These are phyloP conservation scores for Sylvilagus floridanus DNA, from an alignment of 2,797 vertebrate species.

Conservation along the genomic window DNA sequence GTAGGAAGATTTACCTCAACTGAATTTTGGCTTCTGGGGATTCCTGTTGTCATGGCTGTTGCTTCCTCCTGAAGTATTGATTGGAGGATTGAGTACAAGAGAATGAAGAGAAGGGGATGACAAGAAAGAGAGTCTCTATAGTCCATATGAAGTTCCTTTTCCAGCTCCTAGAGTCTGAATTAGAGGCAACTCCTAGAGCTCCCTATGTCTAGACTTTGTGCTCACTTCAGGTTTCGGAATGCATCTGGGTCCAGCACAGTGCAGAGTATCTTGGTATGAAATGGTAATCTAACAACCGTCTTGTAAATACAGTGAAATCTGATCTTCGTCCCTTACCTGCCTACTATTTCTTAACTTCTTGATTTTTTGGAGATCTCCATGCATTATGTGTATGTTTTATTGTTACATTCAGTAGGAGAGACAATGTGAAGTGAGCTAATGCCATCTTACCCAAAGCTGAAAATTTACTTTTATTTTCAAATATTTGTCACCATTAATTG, in stretches of 20 bases:
- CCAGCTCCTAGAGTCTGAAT: background rate
- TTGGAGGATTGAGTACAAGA: background rate
- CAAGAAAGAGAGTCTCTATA: background rate
- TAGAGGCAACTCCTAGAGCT: background rate
- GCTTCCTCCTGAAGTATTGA: background rate
- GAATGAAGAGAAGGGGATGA: background rate
- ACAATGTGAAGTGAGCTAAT: too few relatives aligned
- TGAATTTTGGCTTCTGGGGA: background rate
- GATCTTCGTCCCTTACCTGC: background rate
- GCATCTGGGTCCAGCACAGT: background rate
- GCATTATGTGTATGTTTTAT: too few relatives aligned
- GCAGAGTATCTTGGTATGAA: background rate
- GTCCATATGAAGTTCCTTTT: background rate
- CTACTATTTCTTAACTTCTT: background rate
- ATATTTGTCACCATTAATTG: background rate
- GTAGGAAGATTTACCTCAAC: background rate
- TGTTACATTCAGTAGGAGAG: too few relatives aligned
- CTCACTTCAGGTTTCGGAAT: background rate
- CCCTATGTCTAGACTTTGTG: background rate
- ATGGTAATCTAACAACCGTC: background rate
- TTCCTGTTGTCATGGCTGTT: background rate
- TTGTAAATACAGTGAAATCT: background rate
- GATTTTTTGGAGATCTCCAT: too few relatives aligned
- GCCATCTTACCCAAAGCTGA: background rate
- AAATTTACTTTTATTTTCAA: background rate